Conservation (phyloP, 92 coral and sea anemone species). For the Phymanthus crucifer region DNA sequence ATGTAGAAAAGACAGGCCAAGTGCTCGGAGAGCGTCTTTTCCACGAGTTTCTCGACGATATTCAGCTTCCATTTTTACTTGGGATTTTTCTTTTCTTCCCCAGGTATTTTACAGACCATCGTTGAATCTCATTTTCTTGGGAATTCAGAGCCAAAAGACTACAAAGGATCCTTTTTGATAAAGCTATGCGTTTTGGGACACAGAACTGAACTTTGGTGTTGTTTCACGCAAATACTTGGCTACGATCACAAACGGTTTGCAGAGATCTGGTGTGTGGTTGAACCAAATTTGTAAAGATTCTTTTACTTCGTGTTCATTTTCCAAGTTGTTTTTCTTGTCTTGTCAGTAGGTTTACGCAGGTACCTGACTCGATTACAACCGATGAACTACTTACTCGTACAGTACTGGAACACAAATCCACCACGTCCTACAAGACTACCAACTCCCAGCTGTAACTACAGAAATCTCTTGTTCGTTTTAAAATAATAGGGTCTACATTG, state of each 20-base stretch:
- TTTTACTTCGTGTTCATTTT: background rate
- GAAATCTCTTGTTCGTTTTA: no score
- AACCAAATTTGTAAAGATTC: background rate
- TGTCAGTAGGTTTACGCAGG: background rate
- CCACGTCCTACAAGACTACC: no score
- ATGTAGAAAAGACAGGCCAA: background rate
- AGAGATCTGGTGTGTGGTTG: no score
- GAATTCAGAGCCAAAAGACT: background rate
- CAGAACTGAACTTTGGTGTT: no score
- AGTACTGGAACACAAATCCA: no score
- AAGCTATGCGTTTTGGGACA: background rate
- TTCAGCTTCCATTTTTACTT: background rate
- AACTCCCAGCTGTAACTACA: no score
- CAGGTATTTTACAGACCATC: background rate
- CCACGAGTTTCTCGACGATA: background rate
- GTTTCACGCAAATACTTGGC: no score
- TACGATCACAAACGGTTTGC: no score
- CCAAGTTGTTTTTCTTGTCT: background rate
- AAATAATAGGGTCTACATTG: no score
- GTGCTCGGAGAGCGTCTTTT: conserved; percentile 3
- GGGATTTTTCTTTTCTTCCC: background rate
- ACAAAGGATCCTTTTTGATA: background rate
- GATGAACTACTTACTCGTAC: background rate
- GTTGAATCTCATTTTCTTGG: background rate
- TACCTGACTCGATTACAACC: background rate